Percentiles rank a stretch among this genome's conserved stretches.
These are phyloP conservation scores for Periophthalmodon schlosseri DNA, from an alignment of 2,113 vertebrate genomes.

Conservation along the genomic window DNA sequence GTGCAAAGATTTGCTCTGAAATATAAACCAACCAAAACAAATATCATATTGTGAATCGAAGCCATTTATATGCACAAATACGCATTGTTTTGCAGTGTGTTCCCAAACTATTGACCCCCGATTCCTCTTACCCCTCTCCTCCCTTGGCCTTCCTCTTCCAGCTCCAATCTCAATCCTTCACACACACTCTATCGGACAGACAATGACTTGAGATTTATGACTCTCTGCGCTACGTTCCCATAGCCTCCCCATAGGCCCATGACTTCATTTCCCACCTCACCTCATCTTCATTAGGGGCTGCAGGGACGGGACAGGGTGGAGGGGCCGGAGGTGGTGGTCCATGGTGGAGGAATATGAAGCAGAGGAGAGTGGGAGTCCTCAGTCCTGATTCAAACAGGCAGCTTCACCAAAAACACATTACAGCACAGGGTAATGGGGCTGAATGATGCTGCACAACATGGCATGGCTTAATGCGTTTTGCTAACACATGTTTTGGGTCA, in stretches of 20 bases:
- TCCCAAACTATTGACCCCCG: slow-evolving; percentile 14
- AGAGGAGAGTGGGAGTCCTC: slow-evolving; percentile 32
- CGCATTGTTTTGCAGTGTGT: not conserved
- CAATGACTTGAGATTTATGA: slow-evolving; percentile 59
- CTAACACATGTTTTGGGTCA: no score
- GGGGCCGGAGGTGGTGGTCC: slow-evolving; percentile 13
- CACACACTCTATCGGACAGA: slow-evolving; percentile 41
- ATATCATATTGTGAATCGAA: not conserved
- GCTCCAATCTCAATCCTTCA: slow-evolving; percentile 35
- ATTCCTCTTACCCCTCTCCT: slow-evolving; percentile 19
- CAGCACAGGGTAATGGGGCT: slow-evolving; percentile 7
- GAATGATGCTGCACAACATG: not conserved
- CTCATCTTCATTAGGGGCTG: slow-evolving; percentile 53
- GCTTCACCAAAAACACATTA: slow-evolving; percentile 39
- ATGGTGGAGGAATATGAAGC: slow-evolving; percentile 47
- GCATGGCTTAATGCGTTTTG: not conserved
- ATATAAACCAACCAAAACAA: no score
- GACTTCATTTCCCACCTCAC: slow-evolving; percentile 62
- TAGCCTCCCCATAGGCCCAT: slow-evolving; percentile 28
- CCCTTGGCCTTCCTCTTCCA: slow-evolving; percentile 13
- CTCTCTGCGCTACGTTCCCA: slow-evolving; percentile 48
- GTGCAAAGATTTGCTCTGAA: no score
- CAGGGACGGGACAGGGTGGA: slow-evolving; percentile 7
- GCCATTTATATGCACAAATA: not conserved
- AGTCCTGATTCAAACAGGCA: slow-evolving; percentile 32